Evolutionary conservation across 2,888 invertebrate genomes (phyloP).

Genomic region (Anaspis maculata): DNA sequence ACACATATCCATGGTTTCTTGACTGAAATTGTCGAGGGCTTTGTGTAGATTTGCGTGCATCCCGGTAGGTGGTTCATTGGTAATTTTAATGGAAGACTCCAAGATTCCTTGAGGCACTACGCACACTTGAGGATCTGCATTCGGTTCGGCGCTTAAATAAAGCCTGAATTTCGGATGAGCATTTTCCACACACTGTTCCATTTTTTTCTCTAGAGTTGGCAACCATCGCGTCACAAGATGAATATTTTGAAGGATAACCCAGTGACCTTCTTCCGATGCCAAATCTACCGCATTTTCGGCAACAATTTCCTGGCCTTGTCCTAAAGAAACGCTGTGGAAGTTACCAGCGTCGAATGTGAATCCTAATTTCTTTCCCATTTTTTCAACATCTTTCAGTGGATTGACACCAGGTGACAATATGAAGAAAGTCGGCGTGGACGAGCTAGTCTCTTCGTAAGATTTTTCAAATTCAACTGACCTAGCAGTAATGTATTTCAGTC

Average conservation of each 20-base stretch:
- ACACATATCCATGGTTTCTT: slow-evolving; percentile 88
- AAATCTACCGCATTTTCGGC: slow-evolving; percentile 81
- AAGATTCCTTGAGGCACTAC: slow-evolving; percentile 79
- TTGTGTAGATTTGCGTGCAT: slow-evolving; percentile 93
- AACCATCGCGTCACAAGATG: slow-evolving; percentile 89
- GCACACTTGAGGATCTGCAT: slow-evolving; percentile 55
- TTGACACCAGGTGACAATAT: slow-evolving; percentile 92
- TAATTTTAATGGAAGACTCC: slow-evolving; percentile 90
- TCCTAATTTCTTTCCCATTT: slow-evolving; percentile 70
- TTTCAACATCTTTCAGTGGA: slow-evolving; percentile 88
- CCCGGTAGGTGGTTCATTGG: slow-evolving; percentile 92
- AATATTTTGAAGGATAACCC: slow-evolving; percentile 91
- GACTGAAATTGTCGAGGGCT: slow-evolving; percentile 84
- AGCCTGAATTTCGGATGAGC: slow-evolving; percentile 60
- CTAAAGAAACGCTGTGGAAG: slow-evolving; percentile 88
- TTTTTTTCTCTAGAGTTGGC: slow-evolving; percentile 79
- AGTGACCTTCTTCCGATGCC: slow-evolving; percentile 71
- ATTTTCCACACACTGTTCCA: slow-evolving; percentile 69
- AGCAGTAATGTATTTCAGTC: slow-evolving; percentile 72
- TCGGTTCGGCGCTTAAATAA: slow-evolving; percentile 84
- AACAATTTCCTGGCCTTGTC: slow-evolving; percentile 89
- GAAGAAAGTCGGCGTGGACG: slow-evolving; percentile 84
- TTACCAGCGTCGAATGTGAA: slow-evolving; percentile 72
- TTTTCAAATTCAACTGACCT: slow-evolving; percentile 73
- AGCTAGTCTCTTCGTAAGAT: slow-evolving; percentile 78